These are phyloP conservation scores for Stenodera caucasica DNA, from an alignment of 2,888 invertebrate species.

Conservation along the genomic window DNA sequence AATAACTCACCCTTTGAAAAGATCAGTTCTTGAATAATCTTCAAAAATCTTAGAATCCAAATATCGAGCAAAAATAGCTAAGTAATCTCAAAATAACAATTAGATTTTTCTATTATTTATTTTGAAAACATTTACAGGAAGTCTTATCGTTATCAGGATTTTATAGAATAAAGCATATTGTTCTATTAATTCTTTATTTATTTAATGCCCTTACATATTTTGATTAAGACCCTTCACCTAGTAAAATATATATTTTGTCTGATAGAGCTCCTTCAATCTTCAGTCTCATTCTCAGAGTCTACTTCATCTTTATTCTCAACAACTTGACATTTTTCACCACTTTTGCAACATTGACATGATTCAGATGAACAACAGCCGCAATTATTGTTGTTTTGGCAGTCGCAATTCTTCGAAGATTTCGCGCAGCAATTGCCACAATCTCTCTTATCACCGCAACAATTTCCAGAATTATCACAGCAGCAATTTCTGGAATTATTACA, in stretches of 20 bases:
- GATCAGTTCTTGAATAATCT: too few relatives aligned
- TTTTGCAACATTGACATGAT: slow-evolving; percentile 21
- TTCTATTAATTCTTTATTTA: not conserved
- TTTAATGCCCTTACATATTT: not conserved
- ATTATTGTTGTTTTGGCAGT: not conserved
- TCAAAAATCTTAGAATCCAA: too few relatives aligned
- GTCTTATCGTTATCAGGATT: not conserved
- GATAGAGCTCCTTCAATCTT: not conserved
- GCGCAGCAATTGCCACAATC: not conserved
- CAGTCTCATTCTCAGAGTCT: slow-evolving; percentile 3
- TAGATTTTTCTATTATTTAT: too few relatives aligned
- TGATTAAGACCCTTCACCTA: not conserved
- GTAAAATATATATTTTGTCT: slow-evolving; percentile 1
- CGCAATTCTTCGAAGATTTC: not conserved
- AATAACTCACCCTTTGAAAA: too few relatives aligned
- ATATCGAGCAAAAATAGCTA: too few relatives aligned
- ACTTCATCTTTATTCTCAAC: not conserved
- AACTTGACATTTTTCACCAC: slow-evolving; percentile 17
- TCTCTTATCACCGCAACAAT: too few relatives aligned
- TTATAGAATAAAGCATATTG: not conserved
- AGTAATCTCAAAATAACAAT: too few relatives aligned
- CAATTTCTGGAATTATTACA: not conserved
- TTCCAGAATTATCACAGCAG: not conserved
- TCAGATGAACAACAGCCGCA: slow-evolving; percentile 18
- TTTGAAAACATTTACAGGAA: not conserved